Evolutionary conservation across 2,797 vertebrate genomes (phyloP), one percentile per base, ranked within the genome.

Genomic region (Eurystomus glaucurus): DNA sequence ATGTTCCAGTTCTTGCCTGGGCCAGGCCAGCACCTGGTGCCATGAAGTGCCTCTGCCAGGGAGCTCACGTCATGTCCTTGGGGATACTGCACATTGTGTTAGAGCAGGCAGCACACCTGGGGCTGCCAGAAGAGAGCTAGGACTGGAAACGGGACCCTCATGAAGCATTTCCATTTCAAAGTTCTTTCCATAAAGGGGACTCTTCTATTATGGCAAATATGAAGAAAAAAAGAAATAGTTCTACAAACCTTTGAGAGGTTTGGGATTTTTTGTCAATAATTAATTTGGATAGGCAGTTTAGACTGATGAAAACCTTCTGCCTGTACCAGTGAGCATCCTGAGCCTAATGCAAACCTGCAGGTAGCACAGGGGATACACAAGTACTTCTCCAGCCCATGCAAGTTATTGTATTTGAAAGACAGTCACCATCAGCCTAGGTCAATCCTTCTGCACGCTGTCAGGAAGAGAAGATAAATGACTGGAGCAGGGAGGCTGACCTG

Each of bases 51-150:
- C n/a, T 54, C 48, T 52, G 65, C 3, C 0, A 29, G 71, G 45
- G 41, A 78, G 65, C 11, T 58, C 57, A 50, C 25, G 1, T 28
- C 0, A 1, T 1, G 3, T 41, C 58, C 64, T 9, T 51, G n/a
- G 64, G 25, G 35, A 35, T 35, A 12, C 8, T 0, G 1, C 0
- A 0, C 17, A 2, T 23, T 39, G 61, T 68, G 33, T 64, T 48
- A n/a, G 66, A 50, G 77, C 65, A 72, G 43, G 62, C 48, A 75
- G 61, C 22, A 1, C 17, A 6, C 43, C 22, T 1, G 4, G 19
- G 16, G 29, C 52, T 87, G 80, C 52, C 33, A 64, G 37, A 78
- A 39, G 57, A 85, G 76, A 16, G 3, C 25, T 48, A 57, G 66
- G 26, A 60, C 66, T 75, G 54, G 66, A 41, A 85, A 46, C 0